Conservation (phyloP, 2,113 vertebrate genomes). For the Hemicordylus capensis region DNA sequence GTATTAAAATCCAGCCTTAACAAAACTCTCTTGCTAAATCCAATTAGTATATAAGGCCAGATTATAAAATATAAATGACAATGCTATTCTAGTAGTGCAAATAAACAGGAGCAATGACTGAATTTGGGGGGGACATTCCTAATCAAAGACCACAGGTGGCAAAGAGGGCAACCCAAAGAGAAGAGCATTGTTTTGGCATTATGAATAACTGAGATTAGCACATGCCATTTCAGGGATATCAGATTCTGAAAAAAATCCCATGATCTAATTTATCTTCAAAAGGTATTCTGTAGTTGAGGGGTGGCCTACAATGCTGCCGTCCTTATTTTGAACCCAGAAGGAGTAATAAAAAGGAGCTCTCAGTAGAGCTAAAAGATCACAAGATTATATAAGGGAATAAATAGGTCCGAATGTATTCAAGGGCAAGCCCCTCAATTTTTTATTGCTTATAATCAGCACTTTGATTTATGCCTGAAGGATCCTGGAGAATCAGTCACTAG, state of each 20-base stretch:
- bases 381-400: too few species aligned
- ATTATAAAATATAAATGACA: constrained; percentile 1
- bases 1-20: background rate
- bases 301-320: background rate
- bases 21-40: background rate
- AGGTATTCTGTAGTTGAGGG: background rate
- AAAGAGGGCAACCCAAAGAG: background rate
- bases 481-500: too few species aligned
- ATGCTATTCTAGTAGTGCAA: background rate
- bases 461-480: too few species aligned
- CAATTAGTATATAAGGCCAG: background rate
- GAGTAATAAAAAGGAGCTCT: background rate
- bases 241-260: background rate
- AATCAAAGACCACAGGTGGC: background rate
- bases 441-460: too few species aligned
- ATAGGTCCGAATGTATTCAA: too few species aligned
- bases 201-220: background rate
- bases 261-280: background rate
- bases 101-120: background rate
- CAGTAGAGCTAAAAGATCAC: background rate
- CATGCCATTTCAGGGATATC: background rate
- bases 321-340: background rate
- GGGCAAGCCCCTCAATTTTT: too few species aligned
- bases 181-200: background rate
- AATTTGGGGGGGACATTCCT: background rate